A percentile compares a stretch with the other conserved stretches of the same genome.
phyloP scores from a whole-genome alignment of 2,113 vertebrate genomes.

The Turdus rufiventris region DNA sequence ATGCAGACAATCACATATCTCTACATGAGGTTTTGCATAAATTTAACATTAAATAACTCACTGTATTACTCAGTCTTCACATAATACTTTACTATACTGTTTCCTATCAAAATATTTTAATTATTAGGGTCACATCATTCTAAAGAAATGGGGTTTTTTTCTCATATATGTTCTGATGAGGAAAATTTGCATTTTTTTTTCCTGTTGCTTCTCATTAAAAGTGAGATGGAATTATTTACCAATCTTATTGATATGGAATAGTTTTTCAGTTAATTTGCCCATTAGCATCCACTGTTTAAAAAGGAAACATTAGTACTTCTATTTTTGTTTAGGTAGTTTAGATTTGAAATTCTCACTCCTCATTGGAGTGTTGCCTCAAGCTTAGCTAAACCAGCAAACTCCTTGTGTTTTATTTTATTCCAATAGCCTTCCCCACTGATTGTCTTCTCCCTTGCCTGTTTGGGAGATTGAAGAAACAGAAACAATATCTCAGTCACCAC shows the following conservation, averaged over 20 bases:
- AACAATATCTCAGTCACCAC: neutral
- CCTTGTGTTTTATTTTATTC: neutral
- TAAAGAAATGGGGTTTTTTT: neutral
- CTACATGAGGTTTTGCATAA: neutral
- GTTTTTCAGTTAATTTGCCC: neutral
- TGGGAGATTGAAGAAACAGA: neutral
- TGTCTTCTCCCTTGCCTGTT: neutral
- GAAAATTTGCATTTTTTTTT: neutral
- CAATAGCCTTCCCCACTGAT: neutral
- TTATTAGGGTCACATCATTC: neutral
- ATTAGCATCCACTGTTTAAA: neutral
- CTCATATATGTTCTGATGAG: neutral
- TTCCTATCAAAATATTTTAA: neutral
- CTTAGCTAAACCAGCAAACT: neutral
- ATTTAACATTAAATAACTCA: neutral
- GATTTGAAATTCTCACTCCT: neutral
- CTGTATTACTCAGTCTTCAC: neutral
- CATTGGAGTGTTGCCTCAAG: neutral
- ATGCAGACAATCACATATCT: accelerated
- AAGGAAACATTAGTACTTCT: accelerated
- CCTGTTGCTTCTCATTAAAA: neutral
- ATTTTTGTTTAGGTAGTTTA: neutral
- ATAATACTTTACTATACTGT: neutral
- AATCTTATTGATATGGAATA: neutral
- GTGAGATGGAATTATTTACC: neutral